Evolutionary conservation across 2,797 vertebrate genomes (phyloP), one percentile per base, ranked within the genome.

Genomic region (Alosa sapidissima): DNA sequence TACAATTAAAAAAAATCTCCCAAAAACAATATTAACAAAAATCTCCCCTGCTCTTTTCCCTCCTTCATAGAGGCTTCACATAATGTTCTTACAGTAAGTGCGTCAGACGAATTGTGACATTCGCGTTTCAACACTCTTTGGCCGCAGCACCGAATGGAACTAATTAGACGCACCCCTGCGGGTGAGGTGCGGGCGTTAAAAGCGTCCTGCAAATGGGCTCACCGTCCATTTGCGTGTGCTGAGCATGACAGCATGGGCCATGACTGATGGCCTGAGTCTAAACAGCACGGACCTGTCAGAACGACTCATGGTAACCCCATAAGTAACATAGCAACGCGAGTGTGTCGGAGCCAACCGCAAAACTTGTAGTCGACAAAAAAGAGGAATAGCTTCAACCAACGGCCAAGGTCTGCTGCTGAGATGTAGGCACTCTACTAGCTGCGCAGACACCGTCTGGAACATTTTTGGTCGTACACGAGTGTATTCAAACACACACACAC

Each of bases 231-330:
- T 47, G 16, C 41, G 5, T 78, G 41, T 78, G 65, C 54, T 14
- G 2, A 72, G 60, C 49, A 28, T 51, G 84, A 45, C 54, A 60
- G 16, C 51, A 82, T 82, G 86, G 78, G 41, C 72, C 24, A 65
- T 85, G 83, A 86, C 85, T 82, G 87, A 85, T 85, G 82, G 84
- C 55, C 82, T 16, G 41, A 78, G 72, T 87, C 81, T 84, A 55
- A 82, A 85, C 84, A 81, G 82, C 4, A 54, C 45, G 45, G 52
- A 87, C 65, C 9, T 82, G 78, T 85, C 75, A 60, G 65, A 82
- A 87, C 82, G 60, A 51, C 75, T 47, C 86, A 10, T 58, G 82
- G n/a, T 65, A 14, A 24, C 52, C 41, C 45, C 78, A 81, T 84
- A 81, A 75, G 62, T 84, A 85, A 51, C 33, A 87, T 81, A 81